Evolutionary conservation across 2,888 invertebrate species (phyloP).

Genomic region (Mesorhabditis belari): DNA sequence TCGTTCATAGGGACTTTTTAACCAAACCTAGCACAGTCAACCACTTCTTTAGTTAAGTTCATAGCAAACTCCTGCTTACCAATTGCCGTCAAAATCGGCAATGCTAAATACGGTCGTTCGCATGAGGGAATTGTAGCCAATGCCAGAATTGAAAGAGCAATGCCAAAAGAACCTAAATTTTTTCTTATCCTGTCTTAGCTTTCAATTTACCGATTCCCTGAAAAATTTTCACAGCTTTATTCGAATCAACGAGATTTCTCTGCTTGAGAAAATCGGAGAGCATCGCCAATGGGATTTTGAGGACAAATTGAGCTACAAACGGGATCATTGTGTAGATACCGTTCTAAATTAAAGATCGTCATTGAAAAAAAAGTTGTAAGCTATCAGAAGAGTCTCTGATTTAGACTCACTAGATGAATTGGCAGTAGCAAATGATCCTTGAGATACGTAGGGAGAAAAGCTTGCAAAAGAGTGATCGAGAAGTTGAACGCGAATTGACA

Average conservation of each 20-base stretch:
- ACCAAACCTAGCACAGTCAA: too few species aligned
- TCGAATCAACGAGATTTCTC: neutral
- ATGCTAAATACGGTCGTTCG: neutral
- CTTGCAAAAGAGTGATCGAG: conserved; percentile 13
- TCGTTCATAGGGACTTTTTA: too few species aligned
- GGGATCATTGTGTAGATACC: conserved; percentile 20
- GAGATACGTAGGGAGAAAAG: conserved; percentile 23
- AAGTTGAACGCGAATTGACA: conserved; percentile 18
- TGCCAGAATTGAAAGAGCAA: neutral
- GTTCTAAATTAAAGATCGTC: too few species aligned
- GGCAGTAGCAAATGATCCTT: conserved; percentile 8
- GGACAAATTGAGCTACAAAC: conserved; percentile 9
- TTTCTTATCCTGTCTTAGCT: neutral
- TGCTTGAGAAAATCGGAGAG: neutral
- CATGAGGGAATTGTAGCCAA: neutral
- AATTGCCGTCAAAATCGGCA: neutral
- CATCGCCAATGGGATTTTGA: neutral
- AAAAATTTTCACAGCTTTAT: neutral
- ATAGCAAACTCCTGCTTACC: too few species aligned
- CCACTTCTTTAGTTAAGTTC: too few species aligned
- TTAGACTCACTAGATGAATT: conserved; percentile 1
- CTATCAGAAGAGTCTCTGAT: too few species aligned
- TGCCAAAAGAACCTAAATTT: neutral
- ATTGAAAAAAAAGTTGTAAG: neutral
- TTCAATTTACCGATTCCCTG: neutral